Base-by-base conservation (phyloP, 2,113 vertebrate species). In the Fulica atra region DNA sequence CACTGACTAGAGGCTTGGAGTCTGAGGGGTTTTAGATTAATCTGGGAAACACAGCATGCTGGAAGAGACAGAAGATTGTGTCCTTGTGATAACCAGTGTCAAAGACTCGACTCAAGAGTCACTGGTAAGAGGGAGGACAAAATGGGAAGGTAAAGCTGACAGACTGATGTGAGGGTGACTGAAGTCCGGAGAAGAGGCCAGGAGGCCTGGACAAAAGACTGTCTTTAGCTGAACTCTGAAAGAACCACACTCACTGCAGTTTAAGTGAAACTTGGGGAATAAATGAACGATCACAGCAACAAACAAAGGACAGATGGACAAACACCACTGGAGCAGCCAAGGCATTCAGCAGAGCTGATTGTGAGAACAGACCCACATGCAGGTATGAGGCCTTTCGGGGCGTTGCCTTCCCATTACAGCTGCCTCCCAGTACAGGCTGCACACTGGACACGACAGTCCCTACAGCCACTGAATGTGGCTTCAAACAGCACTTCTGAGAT, bases 301-400 rank as follows among this genome's bases (percentile, higher is more conserved):
- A 46, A 59, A n/a, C 28, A 28, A 21, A 60, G 54, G 61, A 21
- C 16, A 19, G 69, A 46, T 1, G 9, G 46, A 31, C 1, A 2
- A 81, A 25, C n/a, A 48, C 5, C 25, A 40, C 3, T 25, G 0
- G 5, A n/a, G 54, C 25, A 18, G 54, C 46, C 35, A 16, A 40
- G 33, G 33, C 8, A 4, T 6, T 16, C 50, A 25, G 63, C 57
- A 19, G 42, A 20, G 61, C 42, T 19, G 33, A 13, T 16, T 0
- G 0, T 1, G 26, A 71, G 36, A 29, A 38, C 26, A 10, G 33
- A 18, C 31, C 26, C 17, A 3, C 1, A 11, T 0, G 0, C 17
- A 35, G 61, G 38, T 1, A 3, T 11, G 48, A 21, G 1, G 1
- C 28, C 48, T 6, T 10, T 14, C 1, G 3, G 35, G 64, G 33